Base-by-base conservation (phyloP, 2,888 invertebrate species). In the Bombylius major region DNA sequence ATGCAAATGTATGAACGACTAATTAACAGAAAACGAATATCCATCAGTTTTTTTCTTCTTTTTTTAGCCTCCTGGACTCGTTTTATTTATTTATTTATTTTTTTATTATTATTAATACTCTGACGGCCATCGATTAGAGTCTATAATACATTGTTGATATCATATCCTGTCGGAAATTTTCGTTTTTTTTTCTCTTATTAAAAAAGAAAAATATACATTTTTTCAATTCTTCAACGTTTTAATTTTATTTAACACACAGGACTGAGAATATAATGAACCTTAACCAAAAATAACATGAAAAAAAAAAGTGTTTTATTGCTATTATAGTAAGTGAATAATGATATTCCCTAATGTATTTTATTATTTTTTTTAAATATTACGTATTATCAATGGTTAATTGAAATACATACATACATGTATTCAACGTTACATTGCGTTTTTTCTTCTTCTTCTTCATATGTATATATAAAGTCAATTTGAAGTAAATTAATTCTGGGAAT, bases 1-100 rank as follows among this genome's bases (percentile, higher is more conserved):
- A 61, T 61, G 61, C 61, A 61, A 61, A 61, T 59, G 59, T 58
- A 57, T 58, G 56, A 53, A 50, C 50, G 56, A 59, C 58, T 61
- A 61, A 61, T 61, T 61, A 61, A 61, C 57, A 58, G 59, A 61
- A 59, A 54, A 59, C 56, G 56, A 58, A 60, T 23, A 5, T 12
- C 31, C 47, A 8, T 48, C 33, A 8, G 14, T 14, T 48, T 32
- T 31, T 48, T 23, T 48, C 4, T 5, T 5, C 11, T 9, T 47
- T 11, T 14, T 47, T 47, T 47, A n/a, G 2, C 23, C 47, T 47
- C 23, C 23, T 23, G 23, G 23, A 23, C 23, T 23, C 3, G 23
- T 23, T 23, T 23, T 23, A 23, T 23, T 23, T 23, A 23, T 23
- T n/a, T n/a, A n/a, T n/a, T n/a, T n/a, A n/a, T n/a, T n/a, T 23